Percentiles rank a stretch among this genome's conserved stretches.
phyloP scores from a whole-genome alignment of 2,113 vertebrate genomes.

The Taurulus bubalis region DNA sequence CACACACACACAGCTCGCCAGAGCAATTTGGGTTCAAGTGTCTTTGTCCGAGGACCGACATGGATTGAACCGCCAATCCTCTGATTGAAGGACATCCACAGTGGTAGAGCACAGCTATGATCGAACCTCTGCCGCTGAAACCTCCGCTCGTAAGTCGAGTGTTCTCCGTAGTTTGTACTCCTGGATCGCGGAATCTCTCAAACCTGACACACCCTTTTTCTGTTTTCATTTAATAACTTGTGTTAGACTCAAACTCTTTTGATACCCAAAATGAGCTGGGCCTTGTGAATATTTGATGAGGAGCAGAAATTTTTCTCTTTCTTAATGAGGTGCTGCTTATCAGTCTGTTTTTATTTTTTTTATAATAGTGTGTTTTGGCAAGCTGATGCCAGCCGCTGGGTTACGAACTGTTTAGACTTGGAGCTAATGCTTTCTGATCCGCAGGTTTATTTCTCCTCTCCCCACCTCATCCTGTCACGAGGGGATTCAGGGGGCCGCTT shows the following conservation, averaged over 20 bases:
- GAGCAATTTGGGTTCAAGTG: no score
- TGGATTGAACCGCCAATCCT: no score
- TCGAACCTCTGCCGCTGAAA: not conserved
- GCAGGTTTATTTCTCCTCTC: slow-evolving; percentile 59
- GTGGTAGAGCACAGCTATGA: not conserved
- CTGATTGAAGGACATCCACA: no score
- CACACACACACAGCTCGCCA: no score
- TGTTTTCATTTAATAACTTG: slow-evolving; percentile 16
- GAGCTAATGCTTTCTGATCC: slow-evolving; percentile 56
- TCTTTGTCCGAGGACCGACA: no score
- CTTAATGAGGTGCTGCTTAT: slow-evolving; percentile 64
- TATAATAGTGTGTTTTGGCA: slow-evolving; percentile 56
- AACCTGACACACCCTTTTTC: not conserved
- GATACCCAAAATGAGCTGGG: slow-evolving; percentile 33
- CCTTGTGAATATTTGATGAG: slow-evolving; percentile 65
- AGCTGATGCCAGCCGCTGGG: slow-evolving; percentile 35
- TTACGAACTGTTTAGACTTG: slow-evolving; percentile 42
- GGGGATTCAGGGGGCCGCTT: slow-evolving; percentile 46
- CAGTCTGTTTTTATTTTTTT: slow-evolving; percentile 27
- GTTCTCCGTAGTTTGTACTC: slow-evolving; percentile 7
- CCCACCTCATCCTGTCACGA: slow-evolving; percentile 41
- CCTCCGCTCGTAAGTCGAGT: not conserved
- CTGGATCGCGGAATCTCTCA: not conserved
- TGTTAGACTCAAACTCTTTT: slow-evolving; percentile 44
- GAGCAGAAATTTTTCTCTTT: slow-evolving; percentile 30